These are phyloP conservation scores for Sinotaia quadrata DNA, from an alignment of 2,888 invertebrate genomes.

Conservation along the genomic window DNA sequence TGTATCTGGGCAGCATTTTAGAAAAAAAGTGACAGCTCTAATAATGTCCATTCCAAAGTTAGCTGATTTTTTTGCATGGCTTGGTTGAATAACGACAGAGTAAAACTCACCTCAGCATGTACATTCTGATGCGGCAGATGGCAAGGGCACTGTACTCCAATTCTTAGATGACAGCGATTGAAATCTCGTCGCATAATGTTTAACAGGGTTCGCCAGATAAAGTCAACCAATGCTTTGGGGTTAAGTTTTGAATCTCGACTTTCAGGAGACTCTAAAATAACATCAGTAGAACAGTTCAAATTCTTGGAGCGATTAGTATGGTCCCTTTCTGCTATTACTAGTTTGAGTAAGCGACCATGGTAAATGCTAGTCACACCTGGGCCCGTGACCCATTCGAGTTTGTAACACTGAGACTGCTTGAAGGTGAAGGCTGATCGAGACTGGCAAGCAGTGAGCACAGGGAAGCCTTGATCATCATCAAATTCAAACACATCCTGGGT, in stretches of 20 bases:
- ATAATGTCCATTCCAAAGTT: no score
- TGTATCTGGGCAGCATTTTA: no score
- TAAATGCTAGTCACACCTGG: slow-evolving; percentile 8
- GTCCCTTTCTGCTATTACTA: slow-evolving; percentile 12
- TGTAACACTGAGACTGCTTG: slow-evolving; percentile 35
- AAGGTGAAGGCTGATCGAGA: slow-evolving; percentile 42
- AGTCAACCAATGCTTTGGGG: slow-evolving; percentile 23
- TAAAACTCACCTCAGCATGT: slow-evolving; percentile 34
- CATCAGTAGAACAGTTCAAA: background rate
- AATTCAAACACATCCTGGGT: slow-evolving; percentile 27
- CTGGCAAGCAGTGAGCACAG: slow-evolving; percentile 40
- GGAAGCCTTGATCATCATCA: slow-evolving; percentile 30
- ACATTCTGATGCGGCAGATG: slow-evolving; percentile 39
- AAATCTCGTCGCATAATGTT: slow-evolving; percentile 44
- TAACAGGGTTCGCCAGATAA: slow-evolving; percentile 33
- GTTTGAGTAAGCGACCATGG: slow-evolving; percentile 22
- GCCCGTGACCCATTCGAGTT: slow-evolving; percentile 35
- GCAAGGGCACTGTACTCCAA: slow-evolving; percentile 44
- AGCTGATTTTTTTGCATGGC: no score
- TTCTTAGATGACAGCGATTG: slow-evolving; percentile 38
- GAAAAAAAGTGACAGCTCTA: no score
- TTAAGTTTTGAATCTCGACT: background rate
- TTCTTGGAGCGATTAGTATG: background rate
- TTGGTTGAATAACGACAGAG: no score
- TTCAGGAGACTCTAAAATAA: background rate